These are phyloP conservation scores for Lophura nycthemera DNA, from an alignment of 2,113 vertebrate species.

Conservation along the genomic window DNA sequence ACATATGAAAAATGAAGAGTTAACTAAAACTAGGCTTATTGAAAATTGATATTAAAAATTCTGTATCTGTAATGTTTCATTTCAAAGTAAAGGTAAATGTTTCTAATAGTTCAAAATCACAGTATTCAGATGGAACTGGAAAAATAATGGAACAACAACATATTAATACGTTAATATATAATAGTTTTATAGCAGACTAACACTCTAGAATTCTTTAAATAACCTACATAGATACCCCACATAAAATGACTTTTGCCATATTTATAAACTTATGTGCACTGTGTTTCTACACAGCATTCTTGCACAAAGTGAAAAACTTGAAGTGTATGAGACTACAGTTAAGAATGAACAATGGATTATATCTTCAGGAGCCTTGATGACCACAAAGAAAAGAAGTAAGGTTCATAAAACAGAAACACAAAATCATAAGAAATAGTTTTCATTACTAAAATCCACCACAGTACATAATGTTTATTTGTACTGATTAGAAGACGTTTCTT, in stretches of 20 bases:
- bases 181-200: not conserved
- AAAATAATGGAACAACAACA: not conserved
- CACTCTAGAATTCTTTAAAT: not conserved
- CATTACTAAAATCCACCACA: accelerated
- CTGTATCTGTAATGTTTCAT: not conserved
- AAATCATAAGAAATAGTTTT: not conserved
- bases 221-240: not conserved
- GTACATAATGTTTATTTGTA: not conserved
- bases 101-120: not conserved
- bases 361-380: not conserved
- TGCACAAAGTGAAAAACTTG: not conserved
- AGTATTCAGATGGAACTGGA: not conserved
- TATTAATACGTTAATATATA: not conserved
- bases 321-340: not conserved
- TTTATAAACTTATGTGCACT: not conserved
- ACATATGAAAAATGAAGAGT: not conserved
- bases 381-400: not conserved
- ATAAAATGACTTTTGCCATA: not conserved
- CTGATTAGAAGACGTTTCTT: not conserved
- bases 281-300: not conserved
- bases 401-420: not conserved
- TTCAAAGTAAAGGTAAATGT: not conserved
- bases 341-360: not conserved
- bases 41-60: not conserved
- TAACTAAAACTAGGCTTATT: not conserved